A percentile compares a stretch with the other conserved stretches of the same genome.
phyloP scores from a whole-genome alignment of 2,888 invertebrate genomes.

The Teleiodes luculella region DNA sequence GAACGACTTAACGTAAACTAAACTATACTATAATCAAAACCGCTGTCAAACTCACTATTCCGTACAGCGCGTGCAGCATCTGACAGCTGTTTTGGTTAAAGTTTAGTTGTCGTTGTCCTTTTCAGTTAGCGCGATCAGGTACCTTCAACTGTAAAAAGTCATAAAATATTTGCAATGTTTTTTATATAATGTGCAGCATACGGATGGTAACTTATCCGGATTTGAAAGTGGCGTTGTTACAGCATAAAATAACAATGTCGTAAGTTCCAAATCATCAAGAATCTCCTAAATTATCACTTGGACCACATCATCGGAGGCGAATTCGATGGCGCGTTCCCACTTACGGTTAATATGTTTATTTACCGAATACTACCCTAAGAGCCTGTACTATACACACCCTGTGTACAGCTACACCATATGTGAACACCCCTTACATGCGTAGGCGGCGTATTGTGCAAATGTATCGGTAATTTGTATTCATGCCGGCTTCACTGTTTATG shows the following conservation, averaged over 20 bases:
- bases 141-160: too few relatives aligned
- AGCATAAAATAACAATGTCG: background rate
- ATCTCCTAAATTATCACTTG: background rate
- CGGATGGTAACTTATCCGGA: too few relatives aligned
- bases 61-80: too few relatives aligned
- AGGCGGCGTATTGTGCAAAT: background rate
- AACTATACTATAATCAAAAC: too few relatives aligned
- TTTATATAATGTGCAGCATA: too few relatives aligned
- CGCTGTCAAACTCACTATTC: too few relatives aligned
- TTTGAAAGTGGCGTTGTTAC: too few relatives aligned
- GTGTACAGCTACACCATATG: background rate
- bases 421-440: background rate
- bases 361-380: conserved; percentile 31
- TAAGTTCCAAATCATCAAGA: background rate
- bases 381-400: background rate
- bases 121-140: too few relatives aligned
- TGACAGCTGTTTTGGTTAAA: too few relatives aligned
- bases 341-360: conserved; percentile 71
- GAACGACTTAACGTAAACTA: too few relatives aligned
- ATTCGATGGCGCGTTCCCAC: conserved; percentile 51
- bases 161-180: too few relatives aligned
- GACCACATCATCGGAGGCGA: conserved; percentile 21
- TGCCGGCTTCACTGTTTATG: conserved; percentile 3
- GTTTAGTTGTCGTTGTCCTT: too few relatives aligned
- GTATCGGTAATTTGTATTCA: conserved; percentile 10